Conservation (phyloP, 2,797 vertebrate genomes). For the Crax fasciolata region DNA sequence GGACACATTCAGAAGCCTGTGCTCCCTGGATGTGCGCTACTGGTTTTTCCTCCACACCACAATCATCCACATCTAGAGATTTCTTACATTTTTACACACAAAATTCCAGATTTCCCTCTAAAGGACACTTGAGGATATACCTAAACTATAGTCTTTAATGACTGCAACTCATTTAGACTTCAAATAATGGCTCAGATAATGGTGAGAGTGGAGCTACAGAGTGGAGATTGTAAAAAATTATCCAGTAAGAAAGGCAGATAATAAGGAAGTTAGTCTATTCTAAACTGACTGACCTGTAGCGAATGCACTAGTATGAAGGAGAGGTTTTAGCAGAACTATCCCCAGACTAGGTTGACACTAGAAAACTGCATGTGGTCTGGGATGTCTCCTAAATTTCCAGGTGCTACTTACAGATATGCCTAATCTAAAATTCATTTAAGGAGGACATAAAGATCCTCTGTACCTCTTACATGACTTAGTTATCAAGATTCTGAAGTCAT, state of each 20-base stretch:
- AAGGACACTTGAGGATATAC: background rate
- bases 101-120: background rate
- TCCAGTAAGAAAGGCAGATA: background rate
- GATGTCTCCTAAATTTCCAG: background rate
- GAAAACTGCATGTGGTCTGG: background rate
- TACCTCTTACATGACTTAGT: background rate
- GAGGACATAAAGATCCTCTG: background rate
- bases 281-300: background rate
- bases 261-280: background rate
- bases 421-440: background rate
- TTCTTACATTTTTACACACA: background rate
- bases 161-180: background rate
- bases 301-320: background rate
- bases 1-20: background rate
- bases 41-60: background rate
- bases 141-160: background rate
- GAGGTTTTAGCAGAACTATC: background rate
- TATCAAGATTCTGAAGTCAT: background rate
- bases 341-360: background rate
- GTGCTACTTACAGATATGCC: background rate
- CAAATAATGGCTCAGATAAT: background rate
- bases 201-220: background rate
- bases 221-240: background rate
- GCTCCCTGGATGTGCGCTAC: accelerated
- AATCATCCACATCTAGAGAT: background rate